phyloP scores from a whole-genome alignment of 1,140 invertebrate species.

The Branchinecta lynchi region DNA sequence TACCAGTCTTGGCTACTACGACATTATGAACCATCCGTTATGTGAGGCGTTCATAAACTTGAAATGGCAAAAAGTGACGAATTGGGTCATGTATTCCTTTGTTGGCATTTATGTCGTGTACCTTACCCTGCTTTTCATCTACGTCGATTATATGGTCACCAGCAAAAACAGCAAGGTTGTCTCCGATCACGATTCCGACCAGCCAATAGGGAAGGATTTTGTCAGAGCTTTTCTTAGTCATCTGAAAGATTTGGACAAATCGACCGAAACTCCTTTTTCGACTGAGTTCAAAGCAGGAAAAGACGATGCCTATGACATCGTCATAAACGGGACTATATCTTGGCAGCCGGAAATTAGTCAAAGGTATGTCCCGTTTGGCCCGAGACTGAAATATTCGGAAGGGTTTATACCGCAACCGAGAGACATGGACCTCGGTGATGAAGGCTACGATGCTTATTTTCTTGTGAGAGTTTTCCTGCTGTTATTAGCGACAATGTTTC shows the following conservation, averaged over 20 bases:
- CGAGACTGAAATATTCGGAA: no score
- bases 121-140: conserved; percentile 55
- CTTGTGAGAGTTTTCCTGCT: not conserved
- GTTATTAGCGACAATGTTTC: not conserved
- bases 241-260: not conserved
- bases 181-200: not conserved
- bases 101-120: conserved; percentile 64
- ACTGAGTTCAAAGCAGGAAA: not conserved
- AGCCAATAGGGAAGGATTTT: no score
- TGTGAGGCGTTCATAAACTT: conserved; percentile 65
- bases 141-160: conserved; percentile 38
- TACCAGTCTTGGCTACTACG: conserved; percentile 67
- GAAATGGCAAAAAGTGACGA: conserved; percentile 76
- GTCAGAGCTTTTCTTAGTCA: no score
- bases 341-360: not conserved
- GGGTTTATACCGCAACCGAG: no score
- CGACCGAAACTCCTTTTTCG: not conserved
- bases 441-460: not conserved
- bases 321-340: not conserved
- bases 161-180: not conserved
- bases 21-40: conserved; percentile 60
- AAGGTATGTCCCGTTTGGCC: no score
- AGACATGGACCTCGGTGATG: no score
- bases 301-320: not conserved
- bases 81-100: conserved; percentile 61